phyloP scores from a whole-genome alignment of 2,797 vertebrate genomes.

The Danio jaintianensis region DNA sequence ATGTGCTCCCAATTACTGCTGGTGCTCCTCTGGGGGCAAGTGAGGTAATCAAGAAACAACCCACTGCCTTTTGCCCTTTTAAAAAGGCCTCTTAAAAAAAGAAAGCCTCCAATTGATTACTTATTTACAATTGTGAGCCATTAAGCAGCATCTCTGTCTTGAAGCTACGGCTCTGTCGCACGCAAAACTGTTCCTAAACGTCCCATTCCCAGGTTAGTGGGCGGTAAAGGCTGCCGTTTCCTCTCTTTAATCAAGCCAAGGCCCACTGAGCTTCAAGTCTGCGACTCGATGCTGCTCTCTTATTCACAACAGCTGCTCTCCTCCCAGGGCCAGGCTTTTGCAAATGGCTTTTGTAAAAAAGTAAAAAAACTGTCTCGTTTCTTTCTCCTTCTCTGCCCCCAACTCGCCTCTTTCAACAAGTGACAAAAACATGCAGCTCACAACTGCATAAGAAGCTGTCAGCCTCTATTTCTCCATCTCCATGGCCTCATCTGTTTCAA shows the following conservation, averaged over 20 bases:
- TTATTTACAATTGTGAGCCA: constrained; percentile 71
- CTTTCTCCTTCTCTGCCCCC: constrained; percentile 51
- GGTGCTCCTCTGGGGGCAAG: constrained; percentile 71
- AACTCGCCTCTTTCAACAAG: constrained; percentile 60
- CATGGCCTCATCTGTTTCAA: constrained; percentile 44
- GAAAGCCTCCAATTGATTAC: constrained; percentile 68
- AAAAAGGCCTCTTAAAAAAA: constrained; percentile 52
- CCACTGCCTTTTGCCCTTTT: constrained; percentile 71
- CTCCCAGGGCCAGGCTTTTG: constrained; percentile 81
- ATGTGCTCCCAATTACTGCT: constrained; percentile 74
- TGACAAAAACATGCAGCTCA: constrained; percentile 52
- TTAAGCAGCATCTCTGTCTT: constrained; percentile 71
- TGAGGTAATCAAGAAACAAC: constrained; percentile 71
- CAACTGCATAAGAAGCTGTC: constrained; percentile 45
- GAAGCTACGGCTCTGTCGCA: constrained; percentile 57
- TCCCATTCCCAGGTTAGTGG: constrained; percentile 68
- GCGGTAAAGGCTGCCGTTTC: constrained; percentile 70
- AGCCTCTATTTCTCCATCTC: constrained; percentile 18
- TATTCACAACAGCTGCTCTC: constrained; percentile 82
- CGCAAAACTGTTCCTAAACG: constrained; percentile 76
- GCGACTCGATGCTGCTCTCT: constrained; percentile 77
- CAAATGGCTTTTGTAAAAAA: constrained; percentile 82
- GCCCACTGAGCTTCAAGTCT: constrained; percentile 73
- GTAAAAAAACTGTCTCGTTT: constrained; percentile 67
- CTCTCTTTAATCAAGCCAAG: constrained; percentile 76